Evolutionary conservation across 2,797 vertebrate genomes (phyloP), one percentile per base, ranked within the genome.

Genomic region (Parotocinclus haroldoi): DNA sequence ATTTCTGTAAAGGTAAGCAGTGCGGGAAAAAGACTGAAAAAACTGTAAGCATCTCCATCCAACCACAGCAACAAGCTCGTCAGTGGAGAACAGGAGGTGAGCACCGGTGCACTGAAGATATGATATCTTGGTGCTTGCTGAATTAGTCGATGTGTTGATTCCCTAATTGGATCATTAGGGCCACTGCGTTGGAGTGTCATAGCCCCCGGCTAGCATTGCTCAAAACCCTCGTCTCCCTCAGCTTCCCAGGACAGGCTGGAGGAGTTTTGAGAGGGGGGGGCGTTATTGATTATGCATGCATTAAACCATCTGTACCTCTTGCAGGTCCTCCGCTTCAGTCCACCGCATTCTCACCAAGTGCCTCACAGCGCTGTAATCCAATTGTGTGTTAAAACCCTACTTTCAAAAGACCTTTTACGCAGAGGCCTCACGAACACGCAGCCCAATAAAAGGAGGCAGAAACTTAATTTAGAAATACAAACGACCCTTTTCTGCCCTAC

Each of bases 121-220:
- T 66, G 58, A 69, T 74, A 67, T 69, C 61, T 65, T 57, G 45
- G 49, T 63, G 59, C 65, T 63, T 60, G 50, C 59, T 68, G 72
- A 75, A 78, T 74, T 70, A 71, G 69, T 71, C 63, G 42, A 48
- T 42, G 51, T 71, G 64, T 64, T 77, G 73, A 73, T 77, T 75
- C 48, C 55, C 72, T 80, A 76, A 80, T 80, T 75, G 73, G 72
- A 76, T 76, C 69, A 74, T 77, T 80, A 78, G 67, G 76, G 71
- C 58, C 40, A 44, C 74, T 66, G 65, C 62, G 68, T 65, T 63
- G 60, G 61, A 73, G 71, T 61, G 58, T 63, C 65, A 65, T 66
- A 63, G 71, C 71, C 74, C 62, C 90, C 85, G 86, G 89, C 87
- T 87, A 88, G 87, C 88, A 88, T 89, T 88, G 90, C 88, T 89